Conservation (phyloP, 2,797 vertebrate genomes). For the Gymnoscopelus microlampas region DNA sequence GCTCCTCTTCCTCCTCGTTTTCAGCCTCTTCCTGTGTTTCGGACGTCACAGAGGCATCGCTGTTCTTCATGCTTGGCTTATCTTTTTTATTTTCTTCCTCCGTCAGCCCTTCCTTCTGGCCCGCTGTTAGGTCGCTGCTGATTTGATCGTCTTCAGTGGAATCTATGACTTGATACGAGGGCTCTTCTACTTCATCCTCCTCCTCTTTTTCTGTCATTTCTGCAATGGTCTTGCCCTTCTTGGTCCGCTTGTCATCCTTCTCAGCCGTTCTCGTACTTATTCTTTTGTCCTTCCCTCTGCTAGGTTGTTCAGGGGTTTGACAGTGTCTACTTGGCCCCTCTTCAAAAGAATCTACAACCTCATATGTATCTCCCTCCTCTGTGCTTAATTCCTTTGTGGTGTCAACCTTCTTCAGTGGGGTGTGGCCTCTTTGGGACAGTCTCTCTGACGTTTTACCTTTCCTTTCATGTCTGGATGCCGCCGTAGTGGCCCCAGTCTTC, state of each 20-base stretch:
- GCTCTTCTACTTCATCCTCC: not conserved
- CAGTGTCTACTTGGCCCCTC: slow-evolving; percentile 5
- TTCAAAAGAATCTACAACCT: too few relatives aligned
- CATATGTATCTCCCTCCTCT: slow-evolving; percentile 3
- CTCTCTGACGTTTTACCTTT: slow-evolving; percentile 24
- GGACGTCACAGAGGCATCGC: too few relatives aligned
- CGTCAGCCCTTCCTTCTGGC: too few relatives aligned
- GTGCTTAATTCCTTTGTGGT: not conserved
- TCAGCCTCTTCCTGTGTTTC: too few relatives aligned
- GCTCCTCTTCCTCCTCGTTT: too few relatives aligned
- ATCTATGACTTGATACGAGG: too few relatives aligned
- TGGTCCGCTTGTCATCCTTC: not conserved
- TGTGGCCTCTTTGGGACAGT: slow-evolving; percentile 12
- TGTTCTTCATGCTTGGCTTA: too few relatives aligned
- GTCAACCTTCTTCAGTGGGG: slow-evolving; percentile 3
- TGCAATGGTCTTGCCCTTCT: not conserved
- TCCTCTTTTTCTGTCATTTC: not conserved
- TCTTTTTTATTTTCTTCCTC: too few relatives aligned
- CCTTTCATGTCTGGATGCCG: slow-evolving; percentile 18
- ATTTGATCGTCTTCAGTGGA: too few relatives aligned
- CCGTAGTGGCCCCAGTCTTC: slow-evolving; percentile 13
- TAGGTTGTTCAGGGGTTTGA: slow-evolving; percentile 12
- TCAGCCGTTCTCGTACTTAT: not conserved
- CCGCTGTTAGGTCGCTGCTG: too few relatives aligned
- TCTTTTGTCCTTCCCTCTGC: slow-evolving; percentile 23